phyloP scores from a whole-genome alignment of 2,797 vertebrate species.

The Botia almorhae region DNA sequence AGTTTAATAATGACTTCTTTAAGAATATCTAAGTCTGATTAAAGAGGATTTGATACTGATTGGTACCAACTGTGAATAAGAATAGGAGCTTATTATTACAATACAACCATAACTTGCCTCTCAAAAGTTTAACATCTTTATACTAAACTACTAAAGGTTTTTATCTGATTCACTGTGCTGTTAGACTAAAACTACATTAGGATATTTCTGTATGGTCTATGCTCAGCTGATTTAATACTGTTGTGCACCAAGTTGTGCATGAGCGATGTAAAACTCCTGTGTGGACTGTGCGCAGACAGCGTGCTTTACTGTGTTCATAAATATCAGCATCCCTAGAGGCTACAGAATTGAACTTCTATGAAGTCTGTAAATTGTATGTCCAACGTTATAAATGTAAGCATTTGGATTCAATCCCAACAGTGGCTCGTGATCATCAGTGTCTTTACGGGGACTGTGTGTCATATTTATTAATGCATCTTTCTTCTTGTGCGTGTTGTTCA shows the following conservation, averaged over 20 bases:
- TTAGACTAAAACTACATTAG: background rate
- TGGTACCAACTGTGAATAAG: too few species aligned
- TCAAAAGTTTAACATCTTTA: conserved; percentile 5
- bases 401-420: conserved; percentile 27
- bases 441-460: background rate
- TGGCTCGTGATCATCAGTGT: background rate
- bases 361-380: conserved; percentile 33
- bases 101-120: background rate
- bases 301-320: conserved; percentile 30
- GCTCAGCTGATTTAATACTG: background rate
- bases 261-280: too few species aligned
- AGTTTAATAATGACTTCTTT: background rate
- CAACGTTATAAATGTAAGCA: conserved; percentile 33
- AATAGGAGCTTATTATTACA: background rate
- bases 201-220: background rate
- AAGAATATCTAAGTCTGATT: conserved; percentile 3
- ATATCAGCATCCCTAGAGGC: conserved; percentile 39
- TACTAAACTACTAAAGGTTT: background rate
- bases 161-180: too few species aligned
- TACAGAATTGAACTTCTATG: conserved; percentile 33
- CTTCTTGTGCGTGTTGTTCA: conserved; percentile 33
- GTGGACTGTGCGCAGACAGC: conserved; percentile 26
- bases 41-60: background rate
- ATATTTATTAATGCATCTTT: conserved; percentile 16
- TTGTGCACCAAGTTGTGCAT: too few species aligned